Base-by-base conservation (phyloP, 2,888 invertebrate genomes). In the Cabera pusaria region DNA sequence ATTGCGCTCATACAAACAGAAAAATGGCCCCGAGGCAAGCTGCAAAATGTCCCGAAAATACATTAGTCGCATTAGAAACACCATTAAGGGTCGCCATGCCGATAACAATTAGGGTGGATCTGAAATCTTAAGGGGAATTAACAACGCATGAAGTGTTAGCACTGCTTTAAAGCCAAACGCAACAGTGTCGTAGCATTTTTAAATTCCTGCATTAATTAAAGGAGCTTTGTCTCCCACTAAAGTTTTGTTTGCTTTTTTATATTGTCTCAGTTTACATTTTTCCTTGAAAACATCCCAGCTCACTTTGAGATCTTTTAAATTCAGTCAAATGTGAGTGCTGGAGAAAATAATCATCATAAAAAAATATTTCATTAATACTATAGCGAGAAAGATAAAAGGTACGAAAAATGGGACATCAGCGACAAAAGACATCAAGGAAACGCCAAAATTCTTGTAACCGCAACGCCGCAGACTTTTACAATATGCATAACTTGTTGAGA, bases 401-500 rank as follows among this genome's bases (percentile, higher is more conserved):
- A 76, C 66, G 65, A 79, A 74, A 80, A 76, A 79, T 72, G 72
- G 73, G 72, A 76, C 69, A 75, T 73, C 77, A 72, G 64, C 72
- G 63, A 63, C 65, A 65, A 66, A 72, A 68, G 67, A 71, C 64
- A 68, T 74, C 73, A 81, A 75, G 66, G 62, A 67, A 67, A 76
- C 67, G 69, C 72, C 80, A 56, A 81, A 77, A 80, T 76, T 78
- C 72, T 65, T 72, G 66, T 71, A 72, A 74, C 77, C 77, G 36
- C 57, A 66, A 65, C 70, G 67, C 64, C 68, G 64, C 72, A 69
- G 66, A 79, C 77, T 82, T 77, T 74, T 84, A 84, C 82, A 86
- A 84, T 86, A 86, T 87, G 85, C 86, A 87, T 86, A 87, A 85
- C 86, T 87, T 85, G 85, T 85, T 86, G 84, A 83, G 79, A 84